Evolutionary conservation across 2,888 invertebrate species (phyloP).

Genomic region (Eudasyphora cyanicolor): DNA sequence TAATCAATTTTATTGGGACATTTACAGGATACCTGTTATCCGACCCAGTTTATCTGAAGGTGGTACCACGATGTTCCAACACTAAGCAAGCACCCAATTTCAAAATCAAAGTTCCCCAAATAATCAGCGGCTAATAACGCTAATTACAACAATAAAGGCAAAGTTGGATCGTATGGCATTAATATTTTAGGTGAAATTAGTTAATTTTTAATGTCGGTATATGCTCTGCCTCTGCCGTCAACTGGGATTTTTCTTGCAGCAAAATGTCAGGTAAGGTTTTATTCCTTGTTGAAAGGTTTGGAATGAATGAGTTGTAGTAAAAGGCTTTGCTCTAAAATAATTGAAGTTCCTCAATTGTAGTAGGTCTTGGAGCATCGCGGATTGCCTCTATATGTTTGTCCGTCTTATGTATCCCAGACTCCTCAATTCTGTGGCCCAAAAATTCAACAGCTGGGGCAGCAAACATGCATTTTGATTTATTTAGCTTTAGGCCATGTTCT

Average conservation of each 20-base stretch:
- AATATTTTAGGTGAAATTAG: constrained; percentile 22
- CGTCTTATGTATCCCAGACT: constrained; percentile 45
- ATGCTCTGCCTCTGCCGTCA: constrained; percentile 20
- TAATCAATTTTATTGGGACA: too few species aligned
- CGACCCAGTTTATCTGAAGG: too few species aligned
- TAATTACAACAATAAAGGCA: constrained; percentile 42
- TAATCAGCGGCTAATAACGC: constrained; percentile 54
- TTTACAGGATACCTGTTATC: too few species aligned
- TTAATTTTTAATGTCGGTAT: constrained; percentile 11
- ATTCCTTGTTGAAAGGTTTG: not conserved
- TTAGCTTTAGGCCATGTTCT: constrained; percentile 43
- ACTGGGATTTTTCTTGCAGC: not conserved
- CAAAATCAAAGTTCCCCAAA: constrained; percentile 40
- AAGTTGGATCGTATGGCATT: constrained; percentile 40
- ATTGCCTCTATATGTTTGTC: too few species aligned
- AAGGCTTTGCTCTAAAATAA: not conserved
- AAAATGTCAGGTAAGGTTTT: not conserved
- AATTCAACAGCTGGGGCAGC: constrained; percentile 39
- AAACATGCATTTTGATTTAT: constrained; percentile 46
- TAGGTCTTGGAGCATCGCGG: too few species aligned
- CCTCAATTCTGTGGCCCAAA: constrained; percentile 51
- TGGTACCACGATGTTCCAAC: too few species aligned
- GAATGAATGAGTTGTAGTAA: constrained; percentile 12
- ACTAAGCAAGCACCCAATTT: too few species aligned
- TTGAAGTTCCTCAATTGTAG: not conserved